A percentile compares a stretch with the other conserved stretches of the same genome.
These are phyloP conservation scores for Cyclophora punctaria DNA, from an alignment of 2,888 invertebrate genomes.

Conservation along the genomic window DNA sequence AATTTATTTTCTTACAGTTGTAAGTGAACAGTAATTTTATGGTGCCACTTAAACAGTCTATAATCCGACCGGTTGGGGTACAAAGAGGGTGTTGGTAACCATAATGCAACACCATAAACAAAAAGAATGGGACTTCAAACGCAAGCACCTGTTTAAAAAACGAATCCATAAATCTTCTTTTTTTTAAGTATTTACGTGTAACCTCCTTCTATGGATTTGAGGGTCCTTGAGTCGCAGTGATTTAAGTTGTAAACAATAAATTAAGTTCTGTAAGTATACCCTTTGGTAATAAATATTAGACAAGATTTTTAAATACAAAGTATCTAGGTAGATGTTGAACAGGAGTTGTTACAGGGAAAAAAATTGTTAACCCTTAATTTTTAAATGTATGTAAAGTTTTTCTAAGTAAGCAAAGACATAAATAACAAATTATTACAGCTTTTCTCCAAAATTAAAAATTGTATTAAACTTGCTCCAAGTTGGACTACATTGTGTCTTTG, in stretches of 20 bases:
- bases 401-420: too few relatives aligned
- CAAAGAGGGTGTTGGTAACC: conserved; percentile 59
- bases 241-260: conserved; percentile 28
- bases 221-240: conserved; percentile 25
- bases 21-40: conserved; percentile 65
- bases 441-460: too few relatives aligned
- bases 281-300: too few relatives aligned
- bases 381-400: too few relatives aligned
- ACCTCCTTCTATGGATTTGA: conserved; percentile 24
- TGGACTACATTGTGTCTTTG: too few relatives aligned
- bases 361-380: too few relatives aligned
- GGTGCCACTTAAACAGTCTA: conserved; percentile 66
- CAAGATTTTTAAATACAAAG: too few relatives aligned
- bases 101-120: conserved; percentile 59
- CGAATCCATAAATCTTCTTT: conserved; percentile 53
- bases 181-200: conserved; percentile 30
- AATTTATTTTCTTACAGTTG: conserved; percentile 73
- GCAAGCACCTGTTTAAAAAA: conserved; percentile 49
- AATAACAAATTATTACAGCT: too few relatives aligned
- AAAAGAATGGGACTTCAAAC: conserved; percentile 40
- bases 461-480: too few relatives aligned
- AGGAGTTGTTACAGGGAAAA: too few relatives aligned
- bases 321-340: too few relatives aligned
- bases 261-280: conserved; percentile 14
- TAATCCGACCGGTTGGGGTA: conserved; percentile 63